Base-by-base conservation (phyloP, 2,797 vertebrate species). In the Sebastes vulpes region DNA sequence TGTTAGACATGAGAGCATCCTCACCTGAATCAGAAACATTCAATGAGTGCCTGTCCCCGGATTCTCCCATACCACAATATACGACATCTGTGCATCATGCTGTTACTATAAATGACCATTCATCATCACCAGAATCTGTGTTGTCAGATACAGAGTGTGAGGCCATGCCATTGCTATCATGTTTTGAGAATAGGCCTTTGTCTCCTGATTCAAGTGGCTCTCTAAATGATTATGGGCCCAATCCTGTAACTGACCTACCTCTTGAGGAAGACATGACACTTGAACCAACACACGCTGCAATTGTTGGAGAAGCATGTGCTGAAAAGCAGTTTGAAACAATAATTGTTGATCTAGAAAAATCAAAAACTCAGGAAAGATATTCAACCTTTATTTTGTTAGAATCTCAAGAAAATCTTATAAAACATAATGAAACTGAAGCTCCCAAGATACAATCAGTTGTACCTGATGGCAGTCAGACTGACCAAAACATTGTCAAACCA, bases 41-140 rank as follows among this genome's bases (percentile, higher is more conserved):
- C 7, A 79, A 75, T 72, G 53, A 84, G 25, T 42, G 26, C 35
- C 28, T 87, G 28, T 84, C 73, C 11, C 25, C 69, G 57, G 85
- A 92, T 75, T 90, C 81, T 69, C 72, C 87, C 11, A 77, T 82
- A 58, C 72, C 80, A 61, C 75, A 78, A 78, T 64, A 25, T 65
- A 25, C 9, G 3, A 12, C 63, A 42, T 14, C 42, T 73, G 25
- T 81, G 58, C 56, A 75, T 71, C 12, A 77, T 65, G 26, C 46
- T 46, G 42, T 74, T 25, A 58, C 20, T 61, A 63, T 72, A 59
- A 77, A 64, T 9, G 21, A 57, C 26, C 79, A 67, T 67, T 52
- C 81, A 68, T 83, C 75, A 53, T 92, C 91, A 63, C 76, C 87
- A 69, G 89, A 93, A 65, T 90, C 88, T 53, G 58, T 79, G 64